Conservation (phyloP, 2,888 invertebrate genomes). For the Malthinus flaveolus region DNA sequence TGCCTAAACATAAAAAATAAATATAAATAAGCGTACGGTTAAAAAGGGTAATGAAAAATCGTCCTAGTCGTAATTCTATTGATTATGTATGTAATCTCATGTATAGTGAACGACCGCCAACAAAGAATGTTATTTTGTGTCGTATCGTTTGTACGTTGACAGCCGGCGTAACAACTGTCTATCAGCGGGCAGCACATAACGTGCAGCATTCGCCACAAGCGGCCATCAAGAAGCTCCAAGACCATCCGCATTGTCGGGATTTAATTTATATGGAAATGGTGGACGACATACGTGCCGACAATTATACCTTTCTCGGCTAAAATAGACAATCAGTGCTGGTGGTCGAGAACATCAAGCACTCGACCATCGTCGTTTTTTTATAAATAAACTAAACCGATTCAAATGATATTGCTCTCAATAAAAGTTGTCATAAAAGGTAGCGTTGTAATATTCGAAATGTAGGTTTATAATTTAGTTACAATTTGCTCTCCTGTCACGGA, state of each 20-base stretch:
- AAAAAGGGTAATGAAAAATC: not conserved
- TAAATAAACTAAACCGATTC: constrained; percentile 19
- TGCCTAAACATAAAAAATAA: not conserved
- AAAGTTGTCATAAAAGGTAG: constrained; percentile 29
- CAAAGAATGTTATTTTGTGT: constrained; percentile 26
- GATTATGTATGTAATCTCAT: constrained; percentile 18
- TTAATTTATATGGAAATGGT: constrained; percentile 36
- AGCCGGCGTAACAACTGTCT: constrained; percentile 29
- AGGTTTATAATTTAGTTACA: constrained; percentile 34
- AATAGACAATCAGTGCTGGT: constrained; percentile 50
- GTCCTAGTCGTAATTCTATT: constrained; percentile 3
- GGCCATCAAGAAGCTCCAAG: constrained; percentile 27
- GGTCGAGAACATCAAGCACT: constrained; percentile 39
- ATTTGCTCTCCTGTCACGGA: constrained; percentile 37
- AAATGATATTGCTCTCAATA: constrained; percentile 33
- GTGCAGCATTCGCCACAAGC: constrained; percentile 27
- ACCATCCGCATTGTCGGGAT: constrained; percentile 32
- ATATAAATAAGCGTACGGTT: not conserved
- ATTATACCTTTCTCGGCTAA: constrained; percentile 46
- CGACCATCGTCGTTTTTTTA: constrained; percentile 12
- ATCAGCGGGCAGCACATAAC: constrained; percentile 26
- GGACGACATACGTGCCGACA: constrained; percentile 37
- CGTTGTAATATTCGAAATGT: constrained; percentile 33
- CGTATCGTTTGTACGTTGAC: constrained; percentile 27
- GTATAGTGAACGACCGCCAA: constrained; percentile 23